These are phyloP conservation scores for Temnothorax unifasciatus DNA, from an alignment of 2,888 invertebrate genomes.

Conservation along the genomic window DNA sequence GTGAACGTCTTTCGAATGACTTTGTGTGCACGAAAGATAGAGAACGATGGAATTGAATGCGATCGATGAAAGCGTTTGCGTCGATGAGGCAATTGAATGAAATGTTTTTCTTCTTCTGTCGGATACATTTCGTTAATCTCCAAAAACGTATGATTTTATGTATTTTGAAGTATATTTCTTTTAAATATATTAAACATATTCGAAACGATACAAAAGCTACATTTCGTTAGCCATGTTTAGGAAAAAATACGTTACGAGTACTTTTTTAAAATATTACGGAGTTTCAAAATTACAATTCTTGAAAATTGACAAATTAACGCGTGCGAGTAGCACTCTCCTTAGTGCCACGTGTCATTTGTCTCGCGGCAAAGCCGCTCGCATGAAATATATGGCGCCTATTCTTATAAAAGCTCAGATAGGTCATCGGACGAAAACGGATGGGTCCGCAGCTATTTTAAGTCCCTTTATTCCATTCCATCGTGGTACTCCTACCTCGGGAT, in stretches of 20 bases:
- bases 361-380: conserved; percentile 15
- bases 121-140: not conserved
- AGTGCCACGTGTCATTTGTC: conserved; percentile 43
- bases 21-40: conserved; percentile 35
- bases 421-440: conserved; percentile 75
- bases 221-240: not conserved
- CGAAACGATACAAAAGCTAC: not conserved
- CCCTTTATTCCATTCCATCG: conserved; percentile 72
- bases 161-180: not conserved
- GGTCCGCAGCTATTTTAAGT: conserved; percentile 71
- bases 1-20: conserved; percentile 67
- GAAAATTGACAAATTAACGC: conserved; percentile 13
- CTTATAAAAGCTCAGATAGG: conserved; percentile 69
- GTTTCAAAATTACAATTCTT: not conserved
- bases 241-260: not conserved
- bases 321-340: not conserved
- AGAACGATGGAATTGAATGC: conserved; percentile 51
- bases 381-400: conserved; percentile 37
- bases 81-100: not conserved
- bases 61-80: conserved; percentile 68
- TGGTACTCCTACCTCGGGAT: conserved; percentile 60
- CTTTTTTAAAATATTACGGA: not conserved
- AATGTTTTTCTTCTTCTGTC: not conserved
- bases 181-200: not conserved
- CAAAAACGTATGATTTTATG: not conserved